Base-by-base conservation (phyloP, 1,140 invertebrate genomes). In the Luehdorfia chinensis region DNA sequence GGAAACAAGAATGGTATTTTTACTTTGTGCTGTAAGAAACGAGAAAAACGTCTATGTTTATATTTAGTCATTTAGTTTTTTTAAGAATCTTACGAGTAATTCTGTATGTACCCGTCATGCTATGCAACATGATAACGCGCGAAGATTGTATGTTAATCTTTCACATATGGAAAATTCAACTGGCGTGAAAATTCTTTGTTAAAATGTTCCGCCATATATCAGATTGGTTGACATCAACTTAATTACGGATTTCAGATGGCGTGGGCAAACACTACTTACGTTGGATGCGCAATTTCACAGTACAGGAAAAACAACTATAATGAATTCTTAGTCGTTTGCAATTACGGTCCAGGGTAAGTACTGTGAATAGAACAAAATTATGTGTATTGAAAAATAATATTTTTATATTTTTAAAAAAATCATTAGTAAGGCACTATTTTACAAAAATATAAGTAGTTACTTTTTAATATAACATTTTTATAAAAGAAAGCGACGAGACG, bases 331-430 rank as follows among this genome's bases (percentile, higher is more conserved):
- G 61, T 83, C 2, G 75, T 77, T 3, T 83, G 78, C 46, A 72
- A 83, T 43, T 83, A 83, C 32, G 77, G 77, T 2, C 74, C 78
- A 25, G 19, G 37, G 78, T 83, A 55, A 71, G 65, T 37, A 37
- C 13, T 6, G 19, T 21, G 6, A 21, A 21, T 21, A 21, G 6
- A 21, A 3, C 6, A 21, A 21, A 21, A 21, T n/a, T n/a, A n/a
- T n/a, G n/a, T n/a, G n/a, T n/a, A n/a, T n/a, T n/a, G n/a, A n/a
- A n/a, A n/a, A n/a, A n/a, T n/a, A n/a, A n/a, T n/a, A n/a, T n/a
- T n/a, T n/a, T n/a, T n/a, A n/a, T n/a, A n/a, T n/a, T n/a, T n/a
- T n/a, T n/a, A n/a, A n/a, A n/a, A n/a, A n/a, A n/a, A n/a, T n/a
- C n/a, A n/a, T n/a, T n/a, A n/a, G n/a, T n/a, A n/a, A n/a, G n/a